These are phyloP conservation scores for Melopsittacus undulatus DNA, from an alignment of 2,797 vertebrate genomes.

Conservation along the genomic window DNA sequence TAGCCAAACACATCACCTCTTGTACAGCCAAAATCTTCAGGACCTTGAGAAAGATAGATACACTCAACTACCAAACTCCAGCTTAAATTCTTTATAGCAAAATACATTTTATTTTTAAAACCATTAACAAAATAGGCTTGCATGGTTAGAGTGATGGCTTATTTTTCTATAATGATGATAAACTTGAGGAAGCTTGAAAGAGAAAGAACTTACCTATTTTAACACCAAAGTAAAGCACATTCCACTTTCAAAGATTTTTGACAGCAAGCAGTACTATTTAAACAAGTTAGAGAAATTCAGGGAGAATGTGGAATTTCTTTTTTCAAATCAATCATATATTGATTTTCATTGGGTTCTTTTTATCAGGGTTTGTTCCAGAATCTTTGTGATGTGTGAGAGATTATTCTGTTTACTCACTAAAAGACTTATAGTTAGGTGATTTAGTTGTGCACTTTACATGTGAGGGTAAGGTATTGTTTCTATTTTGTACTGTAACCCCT, in stretches of 20 bases:
- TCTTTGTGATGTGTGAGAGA: neutral
- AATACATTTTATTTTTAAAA: neutral
- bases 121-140: neutral
- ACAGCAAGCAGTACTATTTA: neutral
- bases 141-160: neutral
- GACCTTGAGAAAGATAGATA: neutral
- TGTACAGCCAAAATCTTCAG: neutral
- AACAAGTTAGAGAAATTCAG: neutral
- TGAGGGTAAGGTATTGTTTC: constrained; percentile 24
- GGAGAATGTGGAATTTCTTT: neutral
- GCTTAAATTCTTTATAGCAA: neutral
- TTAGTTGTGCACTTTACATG: constrained; percentile 39
- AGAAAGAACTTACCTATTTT: neutral
- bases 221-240: neutral
- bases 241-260: neutral
- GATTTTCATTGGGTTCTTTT: neutral
- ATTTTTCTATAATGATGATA: neutral
- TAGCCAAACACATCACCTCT: fast-evolving
- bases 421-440: constrained; percentile 16
- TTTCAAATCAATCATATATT: neutral
- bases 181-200: neutral
- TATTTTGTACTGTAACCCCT: constrained; percentile 9
- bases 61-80: neutral
- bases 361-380: neutral
- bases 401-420: neutral